phyloP scores from a whole-genome alignment of 2,888 invertebrate genomes.

The Monoplex corrugatus region DNA sequence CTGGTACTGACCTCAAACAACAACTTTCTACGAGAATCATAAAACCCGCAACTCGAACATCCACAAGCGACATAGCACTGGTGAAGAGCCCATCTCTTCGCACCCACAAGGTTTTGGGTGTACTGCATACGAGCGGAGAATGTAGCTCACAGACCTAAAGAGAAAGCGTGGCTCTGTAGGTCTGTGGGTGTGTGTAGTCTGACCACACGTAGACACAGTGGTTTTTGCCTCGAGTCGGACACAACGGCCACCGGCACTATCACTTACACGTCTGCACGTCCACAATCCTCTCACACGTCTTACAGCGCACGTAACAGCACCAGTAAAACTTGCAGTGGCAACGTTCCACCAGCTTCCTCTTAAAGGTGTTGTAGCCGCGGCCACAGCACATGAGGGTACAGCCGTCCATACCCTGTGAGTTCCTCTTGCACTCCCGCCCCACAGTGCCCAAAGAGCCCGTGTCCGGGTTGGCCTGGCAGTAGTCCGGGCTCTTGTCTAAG shows the following conservation, averaged over 20 bases:
- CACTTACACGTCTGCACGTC: constrained; percentile 95
- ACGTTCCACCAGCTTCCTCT: constrained; percentile 88
- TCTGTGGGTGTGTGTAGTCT: too few relatives aligned
- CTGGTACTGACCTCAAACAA: too few relatives aligned
- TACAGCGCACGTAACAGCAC: constrained; percentile 97
- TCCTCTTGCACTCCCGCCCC: constrained; percentile 81
- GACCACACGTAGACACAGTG: too few relatives aligned
- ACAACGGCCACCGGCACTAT: constrained; percentile 14
- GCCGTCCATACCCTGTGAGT: constrained; percentile 87
- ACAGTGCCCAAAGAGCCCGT: constrained; percentile 87
- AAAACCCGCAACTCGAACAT: too few relatives aligned
- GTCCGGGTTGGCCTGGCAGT: constrained; percentile 86
- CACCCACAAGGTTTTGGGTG: too few relatives aligned
- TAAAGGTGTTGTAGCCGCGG: constrained; percentile 93
- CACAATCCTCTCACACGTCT: constrained; percentile 89
- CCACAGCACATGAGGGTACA: constrained; percentile 95
- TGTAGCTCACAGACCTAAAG: too few relatives aligned
- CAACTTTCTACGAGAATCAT: too few relatives aligned
- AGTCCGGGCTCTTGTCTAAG: constrained; percentile 96
- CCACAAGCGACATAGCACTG: too few relatives aligned
- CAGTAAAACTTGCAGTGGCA: constrained; percentile 97
- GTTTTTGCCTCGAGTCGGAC: too few relatives aligned
- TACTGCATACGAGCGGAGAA: too few relatives aligned
- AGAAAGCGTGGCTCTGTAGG: too few relatives aligned
- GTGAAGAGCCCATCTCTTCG: too few relatives aligned